Evolutionary conservation across 2,113 vertebrate species (phyloP), one percentile per base, ranked within the genome.

Genomic region (Seriola rivoliana): DNA sequence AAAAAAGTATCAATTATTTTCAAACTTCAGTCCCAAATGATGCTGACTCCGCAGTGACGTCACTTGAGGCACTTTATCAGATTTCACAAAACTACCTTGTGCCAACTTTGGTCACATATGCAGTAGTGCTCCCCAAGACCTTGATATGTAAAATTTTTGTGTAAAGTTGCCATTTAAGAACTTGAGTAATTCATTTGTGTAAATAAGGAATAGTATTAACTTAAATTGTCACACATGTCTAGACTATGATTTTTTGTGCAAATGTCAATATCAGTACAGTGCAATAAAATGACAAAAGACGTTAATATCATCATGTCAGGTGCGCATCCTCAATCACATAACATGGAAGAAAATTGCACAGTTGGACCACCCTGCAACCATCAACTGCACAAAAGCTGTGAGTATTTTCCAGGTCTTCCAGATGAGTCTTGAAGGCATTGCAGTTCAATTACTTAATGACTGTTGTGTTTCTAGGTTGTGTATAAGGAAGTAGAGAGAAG

Each of bases 291-390:
- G 29, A 60, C 55, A 12, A 34, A 55, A 63, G 2, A 58, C 5
- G 0, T 40, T 62, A 36, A 48, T 62, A 4, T n/a, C 29, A 40
- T 75, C 11, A 29, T 38, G 55, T 55, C 84, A 99, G 98, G 97
- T 99, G 65, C 96, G 97, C 4, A 94, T 99, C 66, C 93, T 99
- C 54, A 99, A 99, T 91, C 98, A 99, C 0, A 96, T 99, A 68
- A 99, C 98, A 0, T 99, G 98, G 98, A 97, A 96, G 92, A 96
- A 97, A 92, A 93, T 99, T 17, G 75, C 93, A 0, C 97, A 99
- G 82, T 96, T 99, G 17, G 95, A 95, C 44, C 98, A 99, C 55
- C 95, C 96, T 10, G 89, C 93, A 9, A 93, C 88, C 2, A 23
- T 99, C 69, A 84, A 60, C 38, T 94, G 85, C 71, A 84, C 95